Base-by-base conservation (phyloP, 2,888 invertebrate species). In the Bruchidius siliquastri region DNA sequence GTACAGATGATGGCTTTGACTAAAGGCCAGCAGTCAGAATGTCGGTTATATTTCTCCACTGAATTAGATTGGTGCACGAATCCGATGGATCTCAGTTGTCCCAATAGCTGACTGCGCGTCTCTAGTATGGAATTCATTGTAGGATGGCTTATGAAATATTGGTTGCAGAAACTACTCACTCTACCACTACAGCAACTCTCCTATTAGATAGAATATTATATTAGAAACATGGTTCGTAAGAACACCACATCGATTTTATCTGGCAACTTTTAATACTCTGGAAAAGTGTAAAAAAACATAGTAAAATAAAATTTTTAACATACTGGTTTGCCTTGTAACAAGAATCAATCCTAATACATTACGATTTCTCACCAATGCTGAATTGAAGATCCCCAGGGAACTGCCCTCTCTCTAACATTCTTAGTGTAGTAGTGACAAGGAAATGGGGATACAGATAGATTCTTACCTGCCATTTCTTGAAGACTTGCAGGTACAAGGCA, bases 51-150 rank as follows among this genome's bases (percentile, higher is more conserved):
- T 82, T 95, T 94, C 78, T 93, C 88, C 75, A 95, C 92, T 81
- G 93, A 93, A 3, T 89, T 89, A 0, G 90, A 86, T 0, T 90
- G 90, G 0, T 90, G 76, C 0, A 96, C 92, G 81, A 96, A 92
- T 2, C 94, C 92, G 0, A 93, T 88, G 0, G 92, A 92, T 71
- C 94, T 87, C 3, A 98, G 87, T 82, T 97, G 94, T 0, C 94
- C 94, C 32, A 96, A 87, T 30, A 98, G 87, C 82, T 96, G 96
- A 0, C 92, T 89, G 22, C 97, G 90, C 82, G 96, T 94, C 0
- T 94, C 94, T 18, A 93, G 91, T 30, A 98, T 93, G 91, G 95
- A 94, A 83, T 96, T 96, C 95, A 99, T 96, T 0, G 94, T 92
- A 0, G 94, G 92, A 0, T 92, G 89, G 67, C 94, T 94, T 72